Conservation (phyloP, 2,797 vertebrate genomes). For the Kryptolebias ocellatus region DNA sequence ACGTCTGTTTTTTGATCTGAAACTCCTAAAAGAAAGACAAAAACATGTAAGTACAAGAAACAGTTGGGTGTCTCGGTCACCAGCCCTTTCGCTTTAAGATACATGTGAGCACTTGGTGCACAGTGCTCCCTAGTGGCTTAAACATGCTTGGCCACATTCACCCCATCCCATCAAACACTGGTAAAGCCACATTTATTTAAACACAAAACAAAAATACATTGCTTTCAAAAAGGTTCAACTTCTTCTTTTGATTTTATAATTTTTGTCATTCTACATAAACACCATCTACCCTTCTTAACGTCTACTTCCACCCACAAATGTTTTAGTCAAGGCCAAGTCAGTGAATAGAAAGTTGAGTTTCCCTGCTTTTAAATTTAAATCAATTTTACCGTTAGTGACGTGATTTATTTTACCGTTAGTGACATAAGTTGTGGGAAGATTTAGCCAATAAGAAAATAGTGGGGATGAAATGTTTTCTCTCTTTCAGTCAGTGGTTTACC, state of each 20-base stretch:
- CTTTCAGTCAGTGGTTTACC: conserved; percentile 41
- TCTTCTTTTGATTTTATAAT: conserved; percentile 1
- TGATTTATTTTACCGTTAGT: conserved; percentile 18
- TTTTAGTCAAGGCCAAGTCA: not conserved
- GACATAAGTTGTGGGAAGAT: conserved; percentile 9
- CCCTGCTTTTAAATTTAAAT: conserved; percentile 6
- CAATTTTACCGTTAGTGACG: conserved; percentile 15
- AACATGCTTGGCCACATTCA: conserved; percentile 5
- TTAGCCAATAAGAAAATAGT: conserved; percentile 16
- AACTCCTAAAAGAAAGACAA: conserved; percentile 8
- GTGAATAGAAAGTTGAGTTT: conserved; percentile 18
- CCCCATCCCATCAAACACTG: not conserved
- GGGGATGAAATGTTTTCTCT: conserved; percentile 45
- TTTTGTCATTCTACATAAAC: not conserved
- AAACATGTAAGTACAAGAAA: conserved; percentile 4
- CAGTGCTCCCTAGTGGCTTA: conserved; percentile 62
- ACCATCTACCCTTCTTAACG: not conserved
- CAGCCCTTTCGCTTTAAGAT: not conserved
- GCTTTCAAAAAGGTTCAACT: not conserved
- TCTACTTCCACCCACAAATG: not conserved
- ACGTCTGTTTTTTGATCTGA: not conserved
- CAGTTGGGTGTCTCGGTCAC: conserved; percentile 9
- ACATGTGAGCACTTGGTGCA: conserved; percentile 18
- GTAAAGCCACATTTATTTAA: not conserved
- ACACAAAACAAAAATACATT: not conserved